Base-by-base conservation (phyloP, 2,888 invertebrate species). In the Caenorhabditis auriculariae region DNA sequence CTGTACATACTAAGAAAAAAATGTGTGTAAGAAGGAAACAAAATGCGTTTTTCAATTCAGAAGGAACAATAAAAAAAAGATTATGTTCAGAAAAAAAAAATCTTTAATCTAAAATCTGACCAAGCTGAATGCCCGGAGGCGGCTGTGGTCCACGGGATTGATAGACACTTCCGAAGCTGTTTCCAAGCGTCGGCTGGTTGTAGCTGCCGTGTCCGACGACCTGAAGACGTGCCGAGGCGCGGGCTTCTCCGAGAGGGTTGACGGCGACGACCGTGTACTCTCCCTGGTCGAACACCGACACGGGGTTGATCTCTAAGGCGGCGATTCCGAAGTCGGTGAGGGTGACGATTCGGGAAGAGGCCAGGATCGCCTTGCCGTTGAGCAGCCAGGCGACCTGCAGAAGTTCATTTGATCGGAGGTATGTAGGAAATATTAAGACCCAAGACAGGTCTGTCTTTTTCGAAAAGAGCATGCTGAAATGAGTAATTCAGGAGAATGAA, bases 221-320 rank as follows among this genome's bases (percentile, higher is more conserved):
- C 75, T 88, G 88, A 60, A 93, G 86, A 72, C 88, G 86, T 67
- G 91, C 91, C 72, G 89, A 88, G 12, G 91, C 91, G 90, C 73
- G 64, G 46, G 90, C 91, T 81, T 88, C 87, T 78, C 94, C 95
- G 41, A 91, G 92, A 82, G 91, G 90, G 84, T 94, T 94, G 76
- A 90, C 89, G 44, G 93, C 93, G 60, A 90, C 91, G 84, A 93
- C 93, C 1, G 92, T 92, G 83, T 94, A 94, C 85, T 94, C 93
- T 74, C 93, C 94, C 60, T 90, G 89, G 84, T 96, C 95, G 78
- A 91, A 89, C 47, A 90, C 86, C 15, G 90, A 91, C 12, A 95
- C 89, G 69, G 90, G 89, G 82, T 91, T 91, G 71, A 96, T 91
- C 17, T 93, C 91, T 60, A 98, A 84, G 7, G 94, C 91, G 50